phyloP scores from a whole-genome alignment of 2,888 invertebrate genomes.

The Cryptophagus acutangulus region DNA sequence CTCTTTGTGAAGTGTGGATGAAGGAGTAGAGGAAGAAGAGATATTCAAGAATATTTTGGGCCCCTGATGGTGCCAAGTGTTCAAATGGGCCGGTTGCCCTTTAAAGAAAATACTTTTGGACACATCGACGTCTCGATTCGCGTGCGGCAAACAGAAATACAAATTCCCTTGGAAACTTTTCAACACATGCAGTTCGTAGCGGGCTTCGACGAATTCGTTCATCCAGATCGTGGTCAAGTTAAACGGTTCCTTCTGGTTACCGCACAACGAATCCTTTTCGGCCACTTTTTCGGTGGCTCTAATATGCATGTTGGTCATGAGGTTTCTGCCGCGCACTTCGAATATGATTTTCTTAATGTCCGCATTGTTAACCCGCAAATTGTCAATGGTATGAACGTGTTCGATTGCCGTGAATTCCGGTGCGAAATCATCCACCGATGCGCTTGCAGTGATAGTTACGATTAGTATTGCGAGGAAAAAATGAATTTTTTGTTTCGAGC shows the following conservation, averaged over 20 bases:
- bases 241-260: slow-evolving; percentile 19
- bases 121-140: slow-evolving; percentile 33
- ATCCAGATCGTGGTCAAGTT: slow-evolving; percentile 35
- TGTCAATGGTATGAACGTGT: slow-evolving; percentile 21
- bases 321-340: slow-evolving; percentile 42
- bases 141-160: slow-evolving; percentile 42
- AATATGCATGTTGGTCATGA: slow-evolving; percentile 36
- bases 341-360: slow-evolving; percentile 37
- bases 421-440: slow-evolving; percentile 20
- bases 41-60: slow-evolving; percentile 46
- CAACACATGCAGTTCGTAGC: slow-evolving; percentile 38
- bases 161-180: slow-evolving; percentile 34
- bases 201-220: slow-evolving; percentile 28
- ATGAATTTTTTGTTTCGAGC: slow-evolving; percentile 10
- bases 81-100: too few relatives aligned
- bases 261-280: slow-evolving; percentile 35
- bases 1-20: background rate
- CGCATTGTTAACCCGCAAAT: slow-evolving; percentile 25
- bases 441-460: too few relatives aligned
- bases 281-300: slow-evolving; percentile 35
- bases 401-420: slow-evolving; percentile 33
- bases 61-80: slow-evolving; percentile 57
- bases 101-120: background rate
- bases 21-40: too few relatives aligned
- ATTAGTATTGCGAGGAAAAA: background rate